Evolutionary conservation across 2,113 vertebrate species (phyloP).

Genomic region (Naja naja): DNA sequence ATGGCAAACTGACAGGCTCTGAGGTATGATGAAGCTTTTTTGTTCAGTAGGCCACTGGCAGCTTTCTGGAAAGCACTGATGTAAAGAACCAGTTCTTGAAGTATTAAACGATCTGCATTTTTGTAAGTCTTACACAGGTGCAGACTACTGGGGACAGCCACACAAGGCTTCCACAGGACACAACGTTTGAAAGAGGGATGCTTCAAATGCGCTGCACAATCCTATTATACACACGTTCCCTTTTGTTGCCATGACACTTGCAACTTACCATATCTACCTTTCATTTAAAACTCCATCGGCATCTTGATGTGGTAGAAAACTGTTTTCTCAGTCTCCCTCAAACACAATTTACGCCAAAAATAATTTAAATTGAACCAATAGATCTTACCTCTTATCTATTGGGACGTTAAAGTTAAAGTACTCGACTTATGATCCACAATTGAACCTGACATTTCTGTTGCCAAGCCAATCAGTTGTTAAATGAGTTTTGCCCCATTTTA

Average conservation of each 20-base stretch:
- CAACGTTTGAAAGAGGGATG: background rate
- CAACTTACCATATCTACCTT: background rate
- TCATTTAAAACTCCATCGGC: background rate
- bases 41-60: background rate
- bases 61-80: background rate
- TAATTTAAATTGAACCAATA: background rate
- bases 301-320: background rate
- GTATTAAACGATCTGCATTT: background rate
- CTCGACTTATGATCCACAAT: background rate
- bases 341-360: background rate
- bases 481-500: background rate
- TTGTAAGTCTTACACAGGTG: background rate
- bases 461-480: background rate
- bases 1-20: background rate
- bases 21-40: background rate
- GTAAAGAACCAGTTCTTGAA: background rate
- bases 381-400: background rate
- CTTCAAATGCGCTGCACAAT: background rate
- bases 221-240: background rate
- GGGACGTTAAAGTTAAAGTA: background rate
- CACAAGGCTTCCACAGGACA: background rate
- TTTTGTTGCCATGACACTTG: background rate
- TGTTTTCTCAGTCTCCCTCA: background rate
- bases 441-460: background rate
- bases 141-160: background rate